Evolutionary conservation across 2,113 vertebrate genomes (phyloP).

Genomic region (Jaculus jaculus): DNA sequence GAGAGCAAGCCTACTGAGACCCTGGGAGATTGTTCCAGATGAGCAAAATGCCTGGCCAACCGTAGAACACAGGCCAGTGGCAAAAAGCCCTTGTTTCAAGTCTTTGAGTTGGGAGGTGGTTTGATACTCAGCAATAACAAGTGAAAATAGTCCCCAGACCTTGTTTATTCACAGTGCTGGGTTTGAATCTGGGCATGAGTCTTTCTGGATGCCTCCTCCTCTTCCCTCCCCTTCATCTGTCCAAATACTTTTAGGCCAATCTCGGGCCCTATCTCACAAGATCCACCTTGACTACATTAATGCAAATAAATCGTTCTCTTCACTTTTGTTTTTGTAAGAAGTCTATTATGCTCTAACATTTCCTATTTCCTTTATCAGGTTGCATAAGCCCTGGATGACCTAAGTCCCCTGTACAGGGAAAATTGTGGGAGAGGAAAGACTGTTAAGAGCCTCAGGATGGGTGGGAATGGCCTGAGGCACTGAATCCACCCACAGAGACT

Average conservation of each 20-base stretch:
- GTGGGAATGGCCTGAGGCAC: too few relatives aligned
- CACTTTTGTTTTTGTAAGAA: background rate
- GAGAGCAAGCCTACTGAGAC: background rate
- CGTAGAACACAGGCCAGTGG: background rate
- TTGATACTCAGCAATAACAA: background rate
- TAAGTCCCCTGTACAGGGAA: background rate
- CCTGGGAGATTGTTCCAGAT: background rate
- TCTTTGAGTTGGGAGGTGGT: background rate
- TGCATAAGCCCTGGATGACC: background rate
- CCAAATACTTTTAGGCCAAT: background rate
- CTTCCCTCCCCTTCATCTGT: background rate
- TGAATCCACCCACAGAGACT: too few relatives aligned
- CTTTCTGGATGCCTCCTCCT: background rate
- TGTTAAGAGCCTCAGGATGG: too few relatives aligned
- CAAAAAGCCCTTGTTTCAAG: conserved; percentile 1
- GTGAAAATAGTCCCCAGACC: background rate
- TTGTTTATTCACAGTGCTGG: background rate
- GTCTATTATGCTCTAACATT: background rate
- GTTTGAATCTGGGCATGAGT: background rate
- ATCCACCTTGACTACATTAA: background rate
- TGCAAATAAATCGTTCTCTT: background rate
- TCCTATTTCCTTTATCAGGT: background rate
- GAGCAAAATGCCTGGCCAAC: background rate
- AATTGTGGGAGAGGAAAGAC: too few relatives aligned
- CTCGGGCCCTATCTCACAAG: background rate